Conservation (phyloP, 2,797 vertebrate genomes). For the Lophura swinhoii region DNA sequence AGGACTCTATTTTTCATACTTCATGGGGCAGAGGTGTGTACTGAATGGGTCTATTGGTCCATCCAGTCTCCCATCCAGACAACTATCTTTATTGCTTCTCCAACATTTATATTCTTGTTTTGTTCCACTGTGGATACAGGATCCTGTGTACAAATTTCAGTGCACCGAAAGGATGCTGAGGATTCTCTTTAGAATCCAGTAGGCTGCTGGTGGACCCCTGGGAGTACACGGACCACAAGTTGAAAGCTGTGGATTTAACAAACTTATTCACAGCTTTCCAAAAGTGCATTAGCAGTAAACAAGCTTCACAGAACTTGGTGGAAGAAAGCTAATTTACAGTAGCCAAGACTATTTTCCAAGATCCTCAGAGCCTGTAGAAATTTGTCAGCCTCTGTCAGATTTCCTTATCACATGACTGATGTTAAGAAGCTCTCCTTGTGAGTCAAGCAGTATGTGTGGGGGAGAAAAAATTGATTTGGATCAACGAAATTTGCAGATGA, state of each 20-base stretch:
- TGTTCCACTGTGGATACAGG: background rate
- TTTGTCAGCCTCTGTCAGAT: background rate
- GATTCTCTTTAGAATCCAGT: background rate
- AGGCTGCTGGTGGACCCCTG: background rate
- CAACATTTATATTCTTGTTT: background rate
- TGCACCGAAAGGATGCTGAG: background rate
- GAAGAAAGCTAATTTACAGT: background rate
- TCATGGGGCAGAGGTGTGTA: background rate
- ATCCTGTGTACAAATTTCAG: background rate
- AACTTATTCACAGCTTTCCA: background rate
- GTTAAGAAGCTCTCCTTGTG: background rate
- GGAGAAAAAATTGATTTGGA: background rate
- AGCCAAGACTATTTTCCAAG: background rate
- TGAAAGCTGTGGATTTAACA: background rate
- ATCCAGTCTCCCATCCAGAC: background rate
- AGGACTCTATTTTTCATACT: background rate
- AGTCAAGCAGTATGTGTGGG: background rate
- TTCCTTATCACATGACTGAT: background rate
- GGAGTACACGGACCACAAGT: background rate
- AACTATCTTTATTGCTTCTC: background rate
- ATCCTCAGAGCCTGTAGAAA: background rate
- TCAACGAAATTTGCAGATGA: background rate
- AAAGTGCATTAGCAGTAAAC: background rate
- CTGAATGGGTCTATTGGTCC: background rate
- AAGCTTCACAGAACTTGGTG: background rate